Conservation (phyloP, 2,113 vertebrate genomes). For the Colius striatus region DNA sequence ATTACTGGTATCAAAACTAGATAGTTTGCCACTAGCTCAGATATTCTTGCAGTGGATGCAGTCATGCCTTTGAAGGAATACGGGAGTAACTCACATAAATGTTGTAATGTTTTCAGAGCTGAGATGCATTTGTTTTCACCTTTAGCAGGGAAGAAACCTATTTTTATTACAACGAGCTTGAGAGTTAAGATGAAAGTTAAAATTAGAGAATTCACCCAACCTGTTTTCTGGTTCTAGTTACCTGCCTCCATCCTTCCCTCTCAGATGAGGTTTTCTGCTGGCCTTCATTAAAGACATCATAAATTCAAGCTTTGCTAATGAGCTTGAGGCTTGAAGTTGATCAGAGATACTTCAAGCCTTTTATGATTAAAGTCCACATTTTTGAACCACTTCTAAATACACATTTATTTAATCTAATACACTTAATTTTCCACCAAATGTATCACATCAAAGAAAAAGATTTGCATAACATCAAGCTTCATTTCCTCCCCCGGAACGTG, state of each 20-base stretch:
- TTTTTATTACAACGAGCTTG: background rate
- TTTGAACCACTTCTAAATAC: background rate
- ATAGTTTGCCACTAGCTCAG: background rate
- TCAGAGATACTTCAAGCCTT: background rate
- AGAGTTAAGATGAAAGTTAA: background rate
- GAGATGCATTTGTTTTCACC: background rate
- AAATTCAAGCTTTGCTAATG: background rate
- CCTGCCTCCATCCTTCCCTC: background rate
- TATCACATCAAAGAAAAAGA: background rate
- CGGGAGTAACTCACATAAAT: background rate
- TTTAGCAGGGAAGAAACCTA: background rate
- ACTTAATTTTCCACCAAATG: background rate
- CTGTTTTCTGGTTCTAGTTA: background rate
- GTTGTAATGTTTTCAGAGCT: background rate
- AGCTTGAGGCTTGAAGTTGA: background rate
- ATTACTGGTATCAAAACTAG: background rate
- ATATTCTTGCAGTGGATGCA: background rate
- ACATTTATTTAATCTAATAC: slow-evolving; percentile 14
- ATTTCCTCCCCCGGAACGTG: background rate
- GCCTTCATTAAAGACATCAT: background rate
- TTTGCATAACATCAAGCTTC: background rate
- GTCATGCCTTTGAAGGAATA: background rate
- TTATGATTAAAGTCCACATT: background rate
- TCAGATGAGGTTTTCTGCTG: background rate
- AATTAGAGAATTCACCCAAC: background rate